Conservation (phyloP, 2,797 vertebrate species). For the Heteromormyrus szaboi region DNA sequence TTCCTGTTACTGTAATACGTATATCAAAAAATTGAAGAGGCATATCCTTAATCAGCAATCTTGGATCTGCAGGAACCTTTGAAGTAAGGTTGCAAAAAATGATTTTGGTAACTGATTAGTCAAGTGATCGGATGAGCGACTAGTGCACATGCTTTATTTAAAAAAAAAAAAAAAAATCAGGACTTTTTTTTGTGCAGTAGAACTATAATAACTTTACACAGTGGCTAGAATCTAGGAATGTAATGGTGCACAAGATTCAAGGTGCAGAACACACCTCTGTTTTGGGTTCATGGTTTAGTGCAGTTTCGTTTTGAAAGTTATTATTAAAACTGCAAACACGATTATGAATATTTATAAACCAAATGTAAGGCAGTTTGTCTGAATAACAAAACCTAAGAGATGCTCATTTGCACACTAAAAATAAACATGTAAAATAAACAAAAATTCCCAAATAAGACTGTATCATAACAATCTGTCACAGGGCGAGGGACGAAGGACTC, state of each 20-base stretch:
- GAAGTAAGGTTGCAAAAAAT: neutral
- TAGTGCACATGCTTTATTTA: no score
- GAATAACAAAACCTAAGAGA: neutral
- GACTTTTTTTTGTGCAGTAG: neutral
- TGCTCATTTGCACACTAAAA: neutral
- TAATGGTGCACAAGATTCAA: neutral
- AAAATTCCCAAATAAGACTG: neutral
- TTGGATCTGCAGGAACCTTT: neutral
- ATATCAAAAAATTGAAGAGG: neutral
- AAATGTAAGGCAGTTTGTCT: neutral
- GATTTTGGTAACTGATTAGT: neutral
- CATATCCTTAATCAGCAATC: neutral
- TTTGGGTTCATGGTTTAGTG: neutral
- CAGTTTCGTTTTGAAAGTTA: neutral
- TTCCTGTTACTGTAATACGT: neutral
- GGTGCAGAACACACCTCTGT: neutral
- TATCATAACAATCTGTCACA: neutral
- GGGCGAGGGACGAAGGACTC: neutral
- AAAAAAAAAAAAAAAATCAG: neutral
- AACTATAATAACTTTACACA: neutral
- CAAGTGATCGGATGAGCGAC: neutral
- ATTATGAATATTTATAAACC: neutral
- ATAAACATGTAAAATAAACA: neutral
- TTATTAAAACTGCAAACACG: neutral
- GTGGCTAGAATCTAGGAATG: neutral